Conservation (phyloP, 2,888 invertebrate genomes). For the Venustoraphidia nigricollis region DNA sequence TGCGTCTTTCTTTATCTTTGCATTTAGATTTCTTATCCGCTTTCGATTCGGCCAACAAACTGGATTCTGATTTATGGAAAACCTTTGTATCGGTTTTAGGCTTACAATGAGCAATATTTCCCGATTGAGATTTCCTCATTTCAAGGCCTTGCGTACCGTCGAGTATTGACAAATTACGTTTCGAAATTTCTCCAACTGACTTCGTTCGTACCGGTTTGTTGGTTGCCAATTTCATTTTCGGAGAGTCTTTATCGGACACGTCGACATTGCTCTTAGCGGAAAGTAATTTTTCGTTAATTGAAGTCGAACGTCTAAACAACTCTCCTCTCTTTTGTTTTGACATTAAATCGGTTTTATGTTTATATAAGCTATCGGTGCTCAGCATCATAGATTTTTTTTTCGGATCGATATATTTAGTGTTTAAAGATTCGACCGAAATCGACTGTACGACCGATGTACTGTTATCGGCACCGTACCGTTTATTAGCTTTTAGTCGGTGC, state of each 20-base stretch:
- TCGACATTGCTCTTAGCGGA: no score
- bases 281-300: slow-evolving; percentile 4
- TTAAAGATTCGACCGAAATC: slow-evolving; percentile 11
- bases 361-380: no score
- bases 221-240: no score
- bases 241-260: no score
- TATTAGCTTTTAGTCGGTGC: slow-evolving; percentile 30
- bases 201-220: slow-evolving; percentile 17
- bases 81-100: slow-evolving; percentile 7
- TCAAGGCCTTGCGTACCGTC: background rate
- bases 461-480: background rate
- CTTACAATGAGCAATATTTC: slow-evolving; percentile 4
- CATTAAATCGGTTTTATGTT: no score
- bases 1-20: slow-evolving; percentile 56
- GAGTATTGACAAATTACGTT: background rate
- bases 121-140: slow-evolving; percentile 4
- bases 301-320: slow-evolving; percentile 18
- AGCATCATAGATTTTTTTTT: no score
- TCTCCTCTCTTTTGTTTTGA: no score
- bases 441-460: background rate
- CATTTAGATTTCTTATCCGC: slow-evolving; percentile 29
- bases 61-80: slow-evolving; percentile 24
- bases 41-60: slow-evolving; percentile 21
- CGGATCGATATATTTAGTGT: no score
- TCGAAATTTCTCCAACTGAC: slow-evolving; percentile 20